A percentile compares a stretch with the other conserved stretches of the same genome.
These are phyloP conservation scores for Ethmia dodecea DNA, from an alignment of 2,888 invertebrate species.

Conservation along the genomic window DNA sequence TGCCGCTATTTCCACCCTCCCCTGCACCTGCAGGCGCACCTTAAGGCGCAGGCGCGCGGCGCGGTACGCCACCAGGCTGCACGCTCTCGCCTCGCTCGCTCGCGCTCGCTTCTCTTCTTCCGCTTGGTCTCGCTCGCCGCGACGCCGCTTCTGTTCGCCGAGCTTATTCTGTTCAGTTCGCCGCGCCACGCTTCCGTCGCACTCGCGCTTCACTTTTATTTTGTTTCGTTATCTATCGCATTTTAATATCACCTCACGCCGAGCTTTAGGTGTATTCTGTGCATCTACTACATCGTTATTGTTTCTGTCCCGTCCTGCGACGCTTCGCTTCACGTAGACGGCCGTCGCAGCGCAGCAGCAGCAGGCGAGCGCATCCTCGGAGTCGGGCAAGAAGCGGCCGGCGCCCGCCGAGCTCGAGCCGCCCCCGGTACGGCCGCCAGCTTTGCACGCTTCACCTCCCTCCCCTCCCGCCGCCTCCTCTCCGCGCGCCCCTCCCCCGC, in stretches of 20 bases:
- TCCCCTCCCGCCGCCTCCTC: constrained; percentile 38
- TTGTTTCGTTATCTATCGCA: constrained; percentile 72
- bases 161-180: constrained; percentile 70
- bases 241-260: constrained; percentile 70
- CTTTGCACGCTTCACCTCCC: constrained; percentile 80
- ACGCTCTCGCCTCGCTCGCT: constrained; percentile 72
- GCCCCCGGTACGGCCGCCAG: constrained; percentile 93
- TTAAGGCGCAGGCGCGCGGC: constrained; percentile 98
- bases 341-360: constrained; percentile 79
- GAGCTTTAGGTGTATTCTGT: constrained; percentile 78
- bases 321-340: constrained; percentile 78
- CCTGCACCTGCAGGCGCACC: constrained; percentile 99
- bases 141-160: constrained; percentile 72
- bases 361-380: constrained; percentile 81
- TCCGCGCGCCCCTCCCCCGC: constrained; percentile 48
- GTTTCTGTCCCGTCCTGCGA: constrained; percentile 78
- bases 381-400: constrained; percentile 97
- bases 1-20: constrained; percentile 99
- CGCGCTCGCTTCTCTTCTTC: constrained; percentile 72
- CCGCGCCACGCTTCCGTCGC: constrained; percentile 74
- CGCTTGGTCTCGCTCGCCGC: constrained; percentile 71
- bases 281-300: constrained; percentile 78
- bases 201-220: constrained; percentile 75
- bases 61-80: constrained; percentile 87
- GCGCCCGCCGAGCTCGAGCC: constrained; percentile 79